Evolutionary conservation across 53 echinoderm and acorn worm species (phyloP), one percentile per base, ranked within the genome.

Genomic region (Paracentrotus lividus): DNA sequence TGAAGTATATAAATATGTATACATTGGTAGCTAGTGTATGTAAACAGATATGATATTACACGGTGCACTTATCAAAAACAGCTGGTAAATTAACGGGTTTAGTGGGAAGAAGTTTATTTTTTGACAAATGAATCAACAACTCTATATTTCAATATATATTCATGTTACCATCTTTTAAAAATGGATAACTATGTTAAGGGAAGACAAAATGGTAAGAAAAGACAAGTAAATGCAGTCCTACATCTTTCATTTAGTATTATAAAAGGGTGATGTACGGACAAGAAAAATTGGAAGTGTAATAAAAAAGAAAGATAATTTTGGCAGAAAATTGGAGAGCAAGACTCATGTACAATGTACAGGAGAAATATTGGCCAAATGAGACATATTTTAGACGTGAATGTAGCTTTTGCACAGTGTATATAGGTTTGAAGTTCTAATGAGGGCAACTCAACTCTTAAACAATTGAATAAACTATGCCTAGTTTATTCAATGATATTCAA

Each of bases 41-140:
- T 85, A 51, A 85, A 51, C 47, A 85, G 51, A 20, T 47, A 75
- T 47, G n/a, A 86, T 53, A 86, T 34, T 47, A 54, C 56, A 86
- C 36, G 56, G 86, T 86, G 55, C 86, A 86, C 86, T 86, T 86
- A 55, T 86, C 49, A 24, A 76, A 76, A 81, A 81, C 81, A 81
- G 47, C 47, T 45, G 81, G 81, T 40, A 81, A n/a, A 81, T 8
- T 81, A 47, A 81, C 26, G 81, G 81, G 81, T 81, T n/a, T 49
- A 81, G 47, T 33, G 77, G 81, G 45, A 26, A 81, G 45, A 81
- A 10, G 81, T 81, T 45, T 81, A 45, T 45, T 81, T 78, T 81
- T 45, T 81, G 81, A 81, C 81, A 45, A 24, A 69, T 40, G 0
- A 72, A 72, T 72, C 23, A 81, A 38, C n/a, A n/a, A n/a, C n/a